phyloP scores from a whole-genome alignment of 1,140 invertebrate species.

The Microplitis mediator region DNA sequence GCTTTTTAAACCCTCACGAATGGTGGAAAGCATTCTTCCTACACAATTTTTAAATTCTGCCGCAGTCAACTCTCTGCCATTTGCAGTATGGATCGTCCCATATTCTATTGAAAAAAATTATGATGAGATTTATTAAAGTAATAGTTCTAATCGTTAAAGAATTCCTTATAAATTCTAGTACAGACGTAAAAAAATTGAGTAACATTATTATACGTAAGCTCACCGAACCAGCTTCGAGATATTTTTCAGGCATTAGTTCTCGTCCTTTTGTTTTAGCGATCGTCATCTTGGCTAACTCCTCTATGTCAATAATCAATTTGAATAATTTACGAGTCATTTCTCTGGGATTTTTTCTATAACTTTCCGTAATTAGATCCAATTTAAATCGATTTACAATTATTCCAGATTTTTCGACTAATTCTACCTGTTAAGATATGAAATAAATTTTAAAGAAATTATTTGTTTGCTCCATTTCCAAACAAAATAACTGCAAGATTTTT shows the following conservation, averaged over 20 bases:
- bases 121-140: too few species aligned
- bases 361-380: neutral
- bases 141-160: too few species aligned
- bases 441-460: neutral
- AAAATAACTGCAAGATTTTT: too few species aligned
- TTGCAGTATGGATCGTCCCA: too few species aligned
- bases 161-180: too few species aligned
- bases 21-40: too few species aligned
- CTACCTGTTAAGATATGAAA: neutral
- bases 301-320: neutral
- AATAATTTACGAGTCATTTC: neutral
- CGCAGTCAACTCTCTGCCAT: too few species aligned
- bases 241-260: neutral
- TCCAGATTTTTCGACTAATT: neutral
- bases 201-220: neutral
- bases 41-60: too few species aligned
- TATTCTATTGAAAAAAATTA: too few species aligned
- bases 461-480: too few species aligned
- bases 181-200: too few species aligned
- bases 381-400: conserved; percentile 1
- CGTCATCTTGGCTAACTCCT: conserved; percentile 2
- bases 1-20: too few species aligned
- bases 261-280: neutral
- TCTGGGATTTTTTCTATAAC: neutral
- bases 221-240: neutral